A percentile compares a stretch with the other conserved stretches of the same genome.
phyloP scores from a whole-genome alignment of 2,113 vertebrate genomes.

The Cynopterus brachyotis region DNA sequence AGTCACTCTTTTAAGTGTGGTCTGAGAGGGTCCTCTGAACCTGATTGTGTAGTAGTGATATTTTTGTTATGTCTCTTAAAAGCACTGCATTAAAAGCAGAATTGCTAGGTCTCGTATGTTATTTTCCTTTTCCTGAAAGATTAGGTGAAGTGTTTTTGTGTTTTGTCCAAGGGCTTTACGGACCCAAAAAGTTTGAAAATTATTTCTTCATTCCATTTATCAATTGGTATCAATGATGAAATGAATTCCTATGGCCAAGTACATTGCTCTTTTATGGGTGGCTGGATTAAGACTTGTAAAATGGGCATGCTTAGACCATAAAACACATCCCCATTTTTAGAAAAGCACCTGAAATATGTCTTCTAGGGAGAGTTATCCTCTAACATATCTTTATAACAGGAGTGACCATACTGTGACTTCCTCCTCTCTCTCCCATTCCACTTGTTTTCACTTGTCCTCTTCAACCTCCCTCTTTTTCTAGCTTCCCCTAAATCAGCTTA shows the following conservation, averaged over 20 bases:
- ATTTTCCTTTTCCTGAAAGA: background rate
- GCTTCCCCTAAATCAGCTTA: background rate
- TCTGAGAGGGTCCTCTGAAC: background rate
- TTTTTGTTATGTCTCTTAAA: constrained; percentile 7
- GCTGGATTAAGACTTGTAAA: background rate
- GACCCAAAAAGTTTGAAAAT: background rate
- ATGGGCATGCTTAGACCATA: background rate
- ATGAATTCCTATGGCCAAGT: background rate
- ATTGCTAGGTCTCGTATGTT: background rate
- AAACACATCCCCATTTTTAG: background rate
- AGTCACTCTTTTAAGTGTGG: background rate
- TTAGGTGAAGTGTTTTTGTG: background rate
- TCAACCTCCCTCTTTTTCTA: background rate
- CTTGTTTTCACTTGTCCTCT: background rate
- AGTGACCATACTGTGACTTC: background rate
- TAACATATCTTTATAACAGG: background rate
- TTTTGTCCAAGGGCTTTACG: background rate
- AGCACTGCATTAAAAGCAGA: background rate
- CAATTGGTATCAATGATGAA: background rate
- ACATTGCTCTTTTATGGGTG: background rate
- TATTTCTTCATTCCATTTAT: background rate
- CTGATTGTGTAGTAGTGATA: background rate
- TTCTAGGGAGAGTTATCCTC: background rate
- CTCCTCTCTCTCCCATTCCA: background rate
- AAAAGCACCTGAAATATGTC: constrained; percentile 10